phyloP scores from a whole-genome alignment of 2,888 invertebrate genomes.

The Athetis lepigone region DNA sequence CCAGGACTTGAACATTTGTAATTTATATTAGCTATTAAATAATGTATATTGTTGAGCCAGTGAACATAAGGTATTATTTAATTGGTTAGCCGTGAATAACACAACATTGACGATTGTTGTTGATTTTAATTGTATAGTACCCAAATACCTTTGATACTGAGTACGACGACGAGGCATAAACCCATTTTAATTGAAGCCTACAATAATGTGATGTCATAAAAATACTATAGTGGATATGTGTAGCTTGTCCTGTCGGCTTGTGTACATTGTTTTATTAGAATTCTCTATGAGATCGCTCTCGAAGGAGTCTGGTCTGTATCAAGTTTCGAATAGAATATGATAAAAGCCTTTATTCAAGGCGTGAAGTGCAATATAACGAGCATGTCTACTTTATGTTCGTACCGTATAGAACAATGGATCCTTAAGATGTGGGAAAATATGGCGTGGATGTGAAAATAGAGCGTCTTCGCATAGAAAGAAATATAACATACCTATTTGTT shows the following conservation, averaged over 20 bases:
- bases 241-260: background rate
- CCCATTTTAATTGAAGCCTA: background rate
- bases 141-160: background rate
- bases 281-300: conserved; percentile 25
- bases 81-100: background rate
- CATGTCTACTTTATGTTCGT: background rate
- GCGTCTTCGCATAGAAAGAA: background rate
- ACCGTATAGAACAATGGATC: background rate
- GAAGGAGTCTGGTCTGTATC: conserved; percentile 35
- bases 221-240: no score
- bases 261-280: conserved; percentile 31
- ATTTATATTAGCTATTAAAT: background rate
- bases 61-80: background rate
- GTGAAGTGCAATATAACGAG: conserved; percentile 21
- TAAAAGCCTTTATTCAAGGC: conserved; percentile 36
- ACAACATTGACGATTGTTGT: background rate
- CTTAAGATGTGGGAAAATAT: background rate
- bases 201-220: background rate
- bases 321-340: conserved; percentile 43
- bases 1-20: background rate
- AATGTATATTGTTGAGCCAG: no score
- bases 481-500: background rate
- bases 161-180: background rate
- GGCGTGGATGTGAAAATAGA: background rate
- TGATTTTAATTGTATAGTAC: background rate